These are phyloP conservation scores for Trigoniulus corallinus DNA, from an alignment of 1,140 invertebrate genomes.

Conservation along the genomic window DNA sequence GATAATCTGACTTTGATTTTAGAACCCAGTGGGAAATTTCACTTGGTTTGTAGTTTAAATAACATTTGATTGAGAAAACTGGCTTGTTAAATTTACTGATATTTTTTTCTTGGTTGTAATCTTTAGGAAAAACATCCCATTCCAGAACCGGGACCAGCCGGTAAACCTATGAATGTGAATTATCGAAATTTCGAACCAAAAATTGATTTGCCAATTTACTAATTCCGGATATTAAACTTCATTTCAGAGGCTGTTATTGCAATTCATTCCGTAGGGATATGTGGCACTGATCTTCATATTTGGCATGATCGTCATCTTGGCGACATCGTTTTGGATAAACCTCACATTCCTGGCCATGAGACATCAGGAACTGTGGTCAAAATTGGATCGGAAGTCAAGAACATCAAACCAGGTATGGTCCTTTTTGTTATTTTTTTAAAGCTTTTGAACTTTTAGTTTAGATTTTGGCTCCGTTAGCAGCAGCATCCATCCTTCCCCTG, in stretches of 20 bases:
- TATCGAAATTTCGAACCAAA: no score
- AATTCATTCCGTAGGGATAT: conserved; percentile 86
- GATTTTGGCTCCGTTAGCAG: no score
- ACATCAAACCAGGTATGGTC: conserved; percentile 44
- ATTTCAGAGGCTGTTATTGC: conserved; percentile 62
- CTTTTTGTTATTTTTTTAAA: no score
- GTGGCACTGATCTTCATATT: conserved; percentile 91
- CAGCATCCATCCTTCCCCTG: no score
- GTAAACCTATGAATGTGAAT: background rate
- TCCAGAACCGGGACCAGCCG: conserved; percentile 20
- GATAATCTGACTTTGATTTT: no score
- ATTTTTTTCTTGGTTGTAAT: background rate
- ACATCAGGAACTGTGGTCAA: conserved; percentile 54
- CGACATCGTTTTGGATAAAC: conserved; percentile 42
- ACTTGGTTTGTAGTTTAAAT: background rate
- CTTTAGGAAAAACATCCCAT: conserved; percentile 49
- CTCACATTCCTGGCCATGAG: conserved; percentile 84
- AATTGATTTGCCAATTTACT: no score
- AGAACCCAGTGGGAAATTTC: background rate
- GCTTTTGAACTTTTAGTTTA: no score
- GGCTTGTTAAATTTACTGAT: background rate
- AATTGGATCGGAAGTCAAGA: conserved; percentile 52
- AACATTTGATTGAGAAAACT: background rate
- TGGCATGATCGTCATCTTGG: conserved; percentile 64
- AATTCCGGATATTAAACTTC: background rate